Evolutionary conservation across 2,113 vertebrate genomes (phyloP), one percentile per base, ranked within the genome.

Genomic region (Odobenus rosmarus): DNA sequence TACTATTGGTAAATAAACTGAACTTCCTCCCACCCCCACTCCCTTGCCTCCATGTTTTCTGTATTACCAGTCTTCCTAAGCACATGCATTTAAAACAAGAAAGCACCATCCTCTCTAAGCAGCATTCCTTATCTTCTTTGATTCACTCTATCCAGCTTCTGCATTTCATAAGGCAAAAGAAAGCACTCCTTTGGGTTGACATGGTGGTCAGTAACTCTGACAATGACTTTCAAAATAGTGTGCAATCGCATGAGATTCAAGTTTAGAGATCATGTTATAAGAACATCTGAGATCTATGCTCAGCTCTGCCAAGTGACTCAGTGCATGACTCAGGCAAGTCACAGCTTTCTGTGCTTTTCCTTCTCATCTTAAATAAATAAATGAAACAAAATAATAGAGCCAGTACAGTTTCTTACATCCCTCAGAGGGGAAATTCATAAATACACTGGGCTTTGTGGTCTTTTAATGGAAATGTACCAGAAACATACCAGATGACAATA

Each of bases 291-390:
- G 57, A 87, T n/a, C 42, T 23, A 23, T 0, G 31, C 79, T 93
- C 33, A 42, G 42, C 79, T 90, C 84, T 97, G 94, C 85, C 90
- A 89, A 67, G 23, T 88, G 95, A 96, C 93, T 93, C 74, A 62
- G 59, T 21, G 15, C 18, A 26, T 64, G 90, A 92, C 79, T 64
- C 28, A 24, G 57, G 57, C 89, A 90, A 64, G 55, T 18, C 83
- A 55, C 18, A 49, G 81, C 42, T 61, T 90, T 62, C 93, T 93
- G 55, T 39, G 51, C 33, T 71, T 74, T 79, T 39, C 80, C 88
- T 92, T 84, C 61, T 95, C 36, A 33, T 91, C 42, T 71, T 88
- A 90, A 93, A 23, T 15, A 39, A 95, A 72, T 57, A 83, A 90
- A 57, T 10, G n/a, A 86, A 64, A 88, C 64, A 95, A 89, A 86